Conservation (phyloP, 2,113 vertebrate species). For the Triplophysa siluroides region DNA sequence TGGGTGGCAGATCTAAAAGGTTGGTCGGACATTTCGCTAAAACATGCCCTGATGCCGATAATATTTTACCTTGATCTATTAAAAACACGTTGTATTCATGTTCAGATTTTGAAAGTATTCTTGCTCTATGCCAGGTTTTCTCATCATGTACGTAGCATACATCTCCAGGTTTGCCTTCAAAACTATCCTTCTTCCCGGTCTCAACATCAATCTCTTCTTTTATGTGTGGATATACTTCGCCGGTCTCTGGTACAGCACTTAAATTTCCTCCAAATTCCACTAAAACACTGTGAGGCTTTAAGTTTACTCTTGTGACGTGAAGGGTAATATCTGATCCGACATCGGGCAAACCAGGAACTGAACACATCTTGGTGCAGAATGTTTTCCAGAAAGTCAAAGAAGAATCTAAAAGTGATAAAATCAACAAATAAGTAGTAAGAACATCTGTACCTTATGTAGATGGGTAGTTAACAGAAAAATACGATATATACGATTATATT, state of each 20-base stretch:
- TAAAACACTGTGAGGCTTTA: slow-evolving; percentile 67
- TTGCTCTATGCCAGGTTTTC: slow-evolving; percentile 80
- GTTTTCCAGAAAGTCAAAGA: not conserved
- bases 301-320: slow-evolving; percentile 74
- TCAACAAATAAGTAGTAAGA: not conserved
- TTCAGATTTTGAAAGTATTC: slow-evolving; percentile 58
- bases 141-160: slow-evolving; percentile 77
- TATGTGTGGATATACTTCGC: slow-evolving; percentile 65
- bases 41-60: slow-evolving; percentile 47
- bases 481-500: no score
- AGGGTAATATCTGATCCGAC: slow-evolving; percentile 69
- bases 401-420: not conserved
- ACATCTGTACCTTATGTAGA: not conserved
- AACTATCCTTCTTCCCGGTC: slow-evolving; percentile 54
- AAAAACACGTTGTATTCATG: slow-evolving; percentile 76
- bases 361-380: slow-evolving; percentile 66
- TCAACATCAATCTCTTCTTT: slow-evolving; percentile 69
- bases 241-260: slow-evolving; percentile 57
- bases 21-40: slow-evolving; percentile 74
- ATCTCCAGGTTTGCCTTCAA: slow-evolving; percentile 63
- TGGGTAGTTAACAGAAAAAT: no score
- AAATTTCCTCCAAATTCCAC: slow-evolving; percentile 80
- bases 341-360: slow-evolving; percentile 54
- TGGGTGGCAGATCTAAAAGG: slow-evolving; percentile 76
- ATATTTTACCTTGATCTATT: slow-evolving; percentile 76